Base-by-base conservation (phyloP, 2,888 invertebrate species). In the Sarcophaga subvicina region DNA sequence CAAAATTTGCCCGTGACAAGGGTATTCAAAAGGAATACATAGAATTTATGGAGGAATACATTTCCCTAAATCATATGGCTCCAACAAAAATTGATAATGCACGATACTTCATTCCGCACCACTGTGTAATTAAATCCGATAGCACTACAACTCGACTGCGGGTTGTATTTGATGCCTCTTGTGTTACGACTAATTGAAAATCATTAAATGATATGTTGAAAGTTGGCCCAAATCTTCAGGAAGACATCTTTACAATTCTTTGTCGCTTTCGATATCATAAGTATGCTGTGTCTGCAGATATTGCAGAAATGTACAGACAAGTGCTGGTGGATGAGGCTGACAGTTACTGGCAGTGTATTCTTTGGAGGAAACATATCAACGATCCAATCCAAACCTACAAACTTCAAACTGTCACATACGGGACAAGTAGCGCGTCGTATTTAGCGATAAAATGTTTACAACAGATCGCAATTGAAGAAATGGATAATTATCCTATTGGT, bases 271-370 rank as follows among this genome's bases (percentile, higher is more conserved):
- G 82, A 11, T 27, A 85, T 12, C 63, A 80, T 76, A 77, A 81
- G 11, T 88, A 70, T 66, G 86, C 71, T 1, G 20, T 87, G 14
- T 78, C 85, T 3, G 88, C 86, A 10, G 89, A 88, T 60, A 88
- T 89, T 11, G 81, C 73, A 5, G 88, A 89, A 70, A 88, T 88
- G 89, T 88, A 88, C 59, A 37, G 88, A 14, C 88, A 87, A 37
- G 70, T 88, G 20, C 37, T 87, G 14, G 66, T 88, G 2, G 59
- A 85, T 71, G 60, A 59, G 22, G 45, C 54, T 2, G 84, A 87
- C 62, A 85, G 81, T 10, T 70, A 63, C 37, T 88, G 70, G 60
- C 88, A 88, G 63, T 80, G 88, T 2, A 88, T 88, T 70, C 45
- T 89, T 11, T 88, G 86, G 85, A 70, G 76, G 20, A 20, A 20